Conservation (phyloP, 2,113 vertebrate genomes). For the Galemys pyrenaicus region DNA sequence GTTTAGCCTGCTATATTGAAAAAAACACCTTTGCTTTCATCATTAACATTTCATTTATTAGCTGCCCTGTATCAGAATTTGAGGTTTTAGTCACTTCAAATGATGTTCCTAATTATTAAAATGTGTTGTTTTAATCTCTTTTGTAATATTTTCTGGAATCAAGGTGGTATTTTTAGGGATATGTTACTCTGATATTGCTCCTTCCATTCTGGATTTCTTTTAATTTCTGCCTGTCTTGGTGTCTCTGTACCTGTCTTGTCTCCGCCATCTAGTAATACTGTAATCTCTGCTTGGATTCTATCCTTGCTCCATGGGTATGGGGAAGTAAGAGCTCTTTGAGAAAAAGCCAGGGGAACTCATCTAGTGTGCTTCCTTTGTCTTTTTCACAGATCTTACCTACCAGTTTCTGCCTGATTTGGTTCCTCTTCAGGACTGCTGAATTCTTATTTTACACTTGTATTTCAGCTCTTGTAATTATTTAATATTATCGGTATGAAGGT, state of each 20-base stretch:
- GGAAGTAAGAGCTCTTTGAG: not conserved
- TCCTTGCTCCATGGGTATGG: no score
- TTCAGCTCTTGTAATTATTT: not conserved
- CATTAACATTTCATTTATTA: constrained; percentile 51
- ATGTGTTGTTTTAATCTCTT: not conserved
- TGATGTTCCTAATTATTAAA: not conserved
- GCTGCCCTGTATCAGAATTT: not conserved
- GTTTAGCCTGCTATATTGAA: constrained; percentile 18
- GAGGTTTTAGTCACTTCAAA: not conserved
- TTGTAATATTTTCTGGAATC: not conserved
- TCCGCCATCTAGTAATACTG: fast-evolving
- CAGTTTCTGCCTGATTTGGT: not conserved
- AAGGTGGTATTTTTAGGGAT: not conserved
- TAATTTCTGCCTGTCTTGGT: not conserved
- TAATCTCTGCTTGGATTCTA: not conserved
- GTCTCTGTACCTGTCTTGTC: not conserved
- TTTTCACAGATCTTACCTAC: not conserved
- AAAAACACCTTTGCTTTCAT: constrained; percentile 53
- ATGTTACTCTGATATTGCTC: not conserved
- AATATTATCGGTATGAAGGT: not conserved
- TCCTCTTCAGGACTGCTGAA: not conserved
- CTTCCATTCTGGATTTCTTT: not conserved
- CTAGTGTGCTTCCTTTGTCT: not conserved
- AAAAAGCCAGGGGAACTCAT: not conserved
- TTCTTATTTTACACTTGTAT: not conserved